Percentiles rank a stretch among this genome's conserved stretches.
These are phyloP conservation scores for Coluber constrictor DNA, from an alignment of 2,797 vertebrate genomes.

Conservation along the genomic window DNA sequence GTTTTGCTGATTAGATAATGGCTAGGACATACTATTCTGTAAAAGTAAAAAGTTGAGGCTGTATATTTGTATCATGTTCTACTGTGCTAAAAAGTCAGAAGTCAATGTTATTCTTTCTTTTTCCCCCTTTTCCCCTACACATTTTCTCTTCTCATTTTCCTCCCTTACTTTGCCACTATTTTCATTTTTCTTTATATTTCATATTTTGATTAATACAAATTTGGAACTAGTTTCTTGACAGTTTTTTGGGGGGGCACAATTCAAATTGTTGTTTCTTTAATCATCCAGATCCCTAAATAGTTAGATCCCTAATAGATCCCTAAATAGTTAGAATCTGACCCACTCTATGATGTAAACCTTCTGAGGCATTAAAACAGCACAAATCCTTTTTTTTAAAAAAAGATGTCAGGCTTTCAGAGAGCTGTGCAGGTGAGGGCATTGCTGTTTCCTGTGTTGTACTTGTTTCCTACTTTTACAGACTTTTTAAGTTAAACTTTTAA, in stretches of 20 bases:
- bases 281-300: not conserved
- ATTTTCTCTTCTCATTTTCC: not conserved
- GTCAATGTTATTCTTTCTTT: not conserved
- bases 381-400: not conserved
- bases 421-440: not conserved
- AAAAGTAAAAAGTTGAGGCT: not conserved
- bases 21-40: not conserved
- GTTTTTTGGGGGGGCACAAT: not conserved
- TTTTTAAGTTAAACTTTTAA: not conserved
- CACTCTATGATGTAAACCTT: not conserved
- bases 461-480: not conserved
- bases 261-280: not conserved
- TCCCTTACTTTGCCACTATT: not conserved
- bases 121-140: too few relatives aligned
- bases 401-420: not conserved
- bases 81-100: not conserved
- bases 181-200: not conserved
- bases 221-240: not conserved
- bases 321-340: not conserved
- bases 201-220: not conserved
- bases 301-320: not conserved
- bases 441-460: not conserved
- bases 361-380: not conserved
- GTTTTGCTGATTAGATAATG: not conserved
- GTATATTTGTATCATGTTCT: not conserved